These are phyloP conservation scores for Hydrotaea diabolus DNA, from an alignment of 2,888 invertebrate genomes.

Conservation along the genomic window DNA sequence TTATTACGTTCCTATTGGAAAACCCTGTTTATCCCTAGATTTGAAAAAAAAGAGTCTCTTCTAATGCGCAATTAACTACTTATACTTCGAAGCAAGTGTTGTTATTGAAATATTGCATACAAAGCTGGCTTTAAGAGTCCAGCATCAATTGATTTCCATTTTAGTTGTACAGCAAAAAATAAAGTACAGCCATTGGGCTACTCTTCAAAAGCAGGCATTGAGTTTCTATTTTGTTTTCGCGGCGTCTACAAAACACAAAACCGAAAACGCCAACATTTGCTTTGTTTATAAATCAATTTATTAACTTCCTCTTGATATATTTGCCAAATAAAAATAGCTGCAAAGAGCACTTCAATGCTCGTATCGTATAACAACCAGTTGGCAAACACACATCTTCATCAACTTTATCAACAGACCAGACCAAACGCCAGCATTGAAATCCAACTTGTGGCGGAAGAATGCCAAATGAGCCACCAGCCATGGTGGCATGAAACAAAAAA, in stretches of 20 bases:
- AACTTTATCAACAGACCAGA: neutral
- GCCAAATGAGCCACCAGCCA: neutral
- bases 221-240: neutral
- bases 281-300: slow-evolving; percentile 45
- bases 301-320: slow-evolving; percentile 40
- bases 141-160: too few species aligned
- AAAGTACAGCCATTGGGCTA: too few species aligned
- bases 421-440: neutral
- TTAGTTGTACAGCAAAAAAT: too few species aligned
- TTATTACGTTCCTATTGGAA: too few species aligned
- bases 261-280: slow-evolving; percentile 1
- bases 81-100: too few species aligned
- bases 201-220: too few species aligned
- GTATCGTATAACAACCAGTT: neutral
- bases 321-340: neutral
- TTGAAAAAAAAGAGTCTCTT: too few species aligned
- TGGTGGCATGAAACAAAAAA: too few species aligned
- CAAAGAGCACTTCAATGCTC: neutral
- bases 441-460: neutral
- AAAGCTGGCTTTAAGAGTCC: too few species aligned
- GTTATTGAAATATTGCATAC: too few species aligned
- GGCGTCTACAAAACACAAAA: neutral
- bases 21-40: too few species aligned
- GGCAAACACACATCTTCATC: slow-evolving; percentile 11
- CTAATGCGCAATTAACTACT: too few species aligned